A percentile compares a stretch with the other conserved stretches of the same genome.
phyloP scores from a whole-genome alignment of 2,888 invertebrate species.

The Folsomia candida region DNA sequence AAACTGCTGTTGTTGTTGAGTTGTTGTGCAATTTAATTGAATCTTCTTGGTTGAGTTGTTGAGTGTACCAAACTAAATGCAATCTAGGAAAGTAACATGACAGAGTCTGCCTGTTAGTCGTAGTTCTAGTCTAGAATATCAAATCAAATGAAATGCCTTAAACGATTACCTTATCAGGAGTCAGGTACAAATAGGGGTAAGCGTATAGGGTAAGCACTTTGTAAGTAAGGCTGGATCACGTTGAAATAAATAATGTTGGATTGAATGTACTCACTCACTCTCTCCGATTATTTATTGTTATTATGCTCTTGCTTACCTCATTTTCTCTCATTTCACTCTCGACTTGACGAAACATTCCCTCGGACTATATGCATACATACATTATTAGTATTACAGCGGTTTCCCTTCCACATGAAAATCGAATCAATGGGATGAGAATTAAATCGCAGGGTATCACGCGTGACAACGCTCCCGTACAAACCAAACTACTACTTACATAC shows the following conservation, averaged over 20 bases:
- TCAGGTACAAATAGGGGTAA: slow-evolving; percentile 8
- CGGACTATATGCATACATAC: neutral
- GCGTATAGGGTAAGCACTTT: slow-evolving; percentile 4
- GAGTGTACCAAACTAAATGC: neutral
- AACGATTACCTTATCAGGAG: slow-evolving; percentile 7
- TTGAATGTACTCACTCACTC: neutral
- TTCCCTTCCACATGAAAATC: neutral
- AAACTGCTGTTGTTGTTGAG: neutral
- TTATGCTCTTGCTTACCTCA: neutral
- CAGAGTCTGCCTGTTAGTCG: neutral
- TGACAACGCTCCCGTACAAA: no score
- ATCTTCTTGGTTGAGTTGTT: neutral
- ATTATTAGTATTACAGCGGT: neutral
- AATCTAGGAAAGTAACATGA: neutral
- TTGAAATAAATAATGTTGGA: slow-evolving; percentile 6
- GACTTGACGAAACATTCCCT: neutral
- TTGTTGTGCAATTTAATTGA: neutral
- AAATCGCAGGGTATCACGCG: neutral
- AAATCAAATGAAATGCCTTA: slow-evolving; percentile 8
- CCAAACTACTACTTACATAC: no score
- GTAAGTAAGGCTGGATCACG: neutral
- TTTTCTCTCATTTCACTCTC: neutral
- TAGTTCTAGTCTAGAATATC: neutral
- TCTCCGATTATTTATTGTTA: neutral
- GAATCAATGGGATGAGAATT: neutral